phyloP scores from a whole-genome alignment of 2,113 vertebrate genomes.

The Alexandromys fortis region DNA sequence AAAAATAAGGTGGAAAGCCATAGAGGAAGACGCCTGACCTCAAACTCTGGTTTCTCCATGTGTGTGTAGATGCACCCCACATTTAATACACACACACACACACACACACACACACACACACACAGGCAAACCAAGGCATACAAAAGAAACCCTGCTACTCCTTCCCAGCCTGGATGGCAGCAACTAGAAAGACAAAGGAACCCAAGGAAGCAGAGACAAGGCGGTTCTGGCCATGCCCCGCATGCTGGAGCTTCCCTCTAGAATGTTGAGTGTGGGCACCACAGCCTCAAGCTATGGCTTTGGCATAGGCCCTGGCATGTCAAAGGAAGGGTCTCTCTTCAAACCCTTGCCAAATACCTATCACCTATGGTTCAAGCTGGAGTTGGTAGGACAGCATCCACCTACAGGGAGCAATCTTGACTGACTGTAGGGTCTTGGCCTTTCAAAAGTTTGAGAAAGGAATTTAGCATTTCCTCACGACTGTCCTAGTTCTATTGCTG shows the following conservation, averaged over 20 bases:
- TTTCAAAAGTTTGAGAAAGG: not conserved
- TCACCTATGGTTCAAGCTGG: too few relatives aligned
- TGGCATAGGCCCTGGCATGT: not conserved
- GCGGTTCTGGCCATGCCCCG: rapidly evolving
- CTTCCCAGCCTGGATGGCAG: too few relatives aligned
- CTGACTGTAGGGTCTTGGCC: not conserved
- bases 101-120: not conserved
- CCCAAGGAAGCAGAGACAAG: not conserved
- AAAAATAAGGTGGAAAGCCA: not conserved
- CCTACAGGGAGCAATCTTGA: not conserved
- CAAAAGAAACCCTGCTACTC: not conserved
- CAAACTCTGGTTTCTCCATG: not conserved
- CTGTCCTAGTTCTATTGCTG: not conserved
- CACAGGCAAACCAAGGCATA: not conserved
- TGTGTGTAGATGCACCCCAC: not conserved
- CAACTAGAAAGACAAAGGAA: rapidly evolving
- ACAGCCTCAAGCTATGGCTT: rapidly evolving
- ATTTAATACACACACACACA: not conserved
- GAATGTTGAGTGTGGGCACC: rapidly evolving
- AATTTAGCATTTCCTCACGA: not conserved
- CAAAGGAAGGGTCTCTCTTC: not conserved
- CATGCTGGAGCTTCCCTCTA: not conserved
- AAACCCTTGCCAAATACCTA: too few relatives aligned
- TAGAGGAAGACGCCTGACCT: not conserved
- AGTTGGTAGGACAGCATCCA: not conserved